Percentiles rank a stretch among this genome's conserved stretches.
These are phyloP conservation scores for Lithophane ornitopus DNA, from an alignment of 2,888 invertebrate genomes.

Conservation along the genomic window DNA sequence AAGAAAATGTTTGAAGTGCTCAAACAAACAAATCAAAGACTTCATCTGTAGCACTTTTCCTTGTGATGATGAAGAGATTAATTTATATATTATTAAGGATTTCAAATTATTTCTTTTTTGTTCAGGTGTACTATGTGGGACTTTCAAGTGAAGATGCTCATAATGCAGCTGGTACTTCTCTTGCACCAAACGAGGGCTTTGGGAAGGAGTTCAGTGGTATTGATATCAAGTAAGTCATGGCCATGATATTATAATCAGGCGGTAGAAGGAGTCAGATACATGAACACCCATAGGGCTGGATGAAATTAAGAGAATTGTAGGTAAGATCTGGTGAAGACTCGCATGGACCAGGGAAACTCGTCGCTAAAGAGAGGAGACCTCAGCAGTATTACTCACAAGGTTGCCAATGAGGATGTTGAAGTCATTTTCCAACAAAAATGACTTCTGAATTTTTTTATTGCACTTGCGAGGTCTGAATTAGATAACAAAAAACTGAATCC, in stretches of 20 bases:
- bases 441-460: background rate
- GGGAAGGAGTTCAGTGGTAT: constrained; percentile 80
- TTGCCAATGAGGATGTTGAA: background rate
- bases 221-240: constrained; percentile 70
- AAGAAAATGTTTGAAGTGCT: constrained; percentile 2
- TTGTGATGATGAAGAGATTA: no score
- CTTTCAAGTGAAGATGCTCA: constrained; percentile 69
- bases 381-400: background rate
- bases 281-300: background rate
- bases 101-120: background rate
- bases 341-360: no score
- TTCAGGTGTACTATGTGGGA: constrained; percentile 75
- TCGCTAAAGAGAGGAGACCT: background rate
- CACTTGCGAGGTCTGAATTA: background rate
- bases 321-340: background rate
- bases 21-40: background rate
- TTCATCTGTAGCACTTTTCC: background rate
- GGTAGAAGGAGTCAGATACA: no score
- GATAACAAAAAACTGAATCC: background rate
- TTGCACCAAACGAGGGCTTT: constrained; percentile 49
- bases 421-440: background rate
- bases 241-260: background rate
- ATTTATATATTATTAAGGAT: background rate
- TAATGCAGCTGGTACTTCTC: constrained; percentile 61
- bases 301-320: background rate